Evolutionary conservation across 1,140 invertebrate species (phyloP), one percentile per base, ranked within the genome.

Genomic region (Calosoma granatense): DNA sequence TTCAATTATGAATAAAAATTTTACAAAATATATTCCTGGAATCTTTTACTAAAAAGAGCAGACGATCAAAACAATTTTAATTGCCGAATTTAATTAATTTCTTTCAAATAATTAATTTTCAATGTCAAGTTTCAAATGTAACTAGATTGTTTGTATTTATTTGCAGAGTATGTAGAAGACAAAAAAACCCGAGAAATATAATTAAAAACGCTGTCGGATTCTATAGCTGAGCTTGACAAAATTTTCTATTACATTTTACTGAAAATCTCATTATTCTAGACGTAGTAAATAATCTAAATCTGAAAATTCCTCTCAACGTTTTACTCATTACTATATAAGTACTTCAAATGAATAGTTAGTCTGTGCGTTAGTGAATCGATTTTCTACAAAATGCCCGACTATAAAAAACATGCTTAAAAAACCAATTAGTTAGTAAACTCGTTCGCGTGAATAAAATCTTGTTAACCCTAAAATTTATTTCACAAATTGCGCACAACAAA

Each of bases 371-470:
- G 6, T 36, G n/a, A 9, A n/a, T 36, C 26, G 26, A 9, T 36
- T 36, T 6, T 9, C 6, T 36, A 36, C 6, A 36, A 36, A 9
- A 36, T 36, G n/a, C 26, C 6, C 26, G 26, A 36, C 6, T n/a
- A 36, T 9, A 36, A 36, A 9, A 36, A n/a, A n/a, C 26, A 36
- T 36, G n/a, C 26, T 9, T 36, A 36, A 47, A 47, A 47, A 47
- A 47, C 41, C 41, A 47, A 47, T 47, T 47, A 12, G 41, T 47
- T 47, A 47, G 9, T 47, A n/a, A n/a, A 17, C 41, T 47, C 17
- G 6, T 12, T 17, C 9, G 15, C 17, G 41, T 9, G 41, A 47
- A 47, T 47, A 47, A 47, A 47, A 47, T 47, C 41, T 11, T 17
- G 17, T 47, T 47, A 4, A 47, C 4, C 9, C 41, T 47, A 17